Evolutionary conservation across 2,113 vertebrate species (phyloP).

Genomic region (Rhineura floridana): DNA sequence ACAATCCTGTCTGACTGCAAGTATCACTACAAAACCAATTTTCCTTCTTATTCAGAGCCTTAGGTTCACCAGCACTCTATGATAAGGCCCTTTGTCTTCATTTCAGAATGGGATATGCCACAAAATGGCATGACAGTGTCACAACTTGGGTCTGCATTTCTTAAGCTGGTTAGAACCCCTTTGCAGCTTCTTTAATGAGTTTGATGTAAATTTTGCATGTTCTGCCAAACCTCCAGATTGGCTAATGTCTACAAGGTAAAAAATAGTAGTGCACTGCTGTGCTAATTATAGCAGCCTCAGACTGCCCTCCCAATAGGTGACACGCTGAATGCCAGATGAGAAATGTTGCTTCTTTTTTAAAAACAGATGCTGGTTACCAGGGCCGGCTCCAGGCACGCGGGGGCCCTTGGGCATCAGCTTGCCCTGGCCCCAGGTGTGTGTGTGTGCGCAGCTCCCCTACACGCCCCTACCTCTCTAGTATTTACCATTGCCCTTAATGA

Average conservation of each 20-base stretch:
- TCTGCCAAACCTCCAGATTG: conserved; percentile 24
- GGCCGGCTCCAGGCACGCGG: too few relatives aligned
- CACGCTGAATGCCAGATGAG: conserved; percentile 13
- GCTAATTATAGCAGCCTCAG: conserved; percentile 57
- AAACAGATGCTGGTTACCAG: not conserved
- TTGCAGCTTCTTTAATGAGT: not conserved
- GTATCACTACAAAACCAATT: not conserved
- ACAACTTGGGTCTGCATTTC: not conserved
- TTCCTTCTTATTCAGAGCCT: not conserved
- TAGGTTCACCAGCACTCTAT: not conserved
- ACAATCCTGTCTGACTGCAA: not conserved
- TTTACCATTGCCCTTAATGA: too few relatives aligned
- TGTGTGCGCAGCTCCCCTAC: too few relatives aligned
- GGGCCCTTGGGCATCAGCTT: too few relatives aligned
- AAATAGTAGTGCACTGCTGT: conserved; percentile 58
- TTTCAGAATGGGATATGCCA: not conserved
- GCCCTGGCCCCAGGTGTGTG: too few relatives aligned
- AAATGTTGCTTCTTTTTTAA: conserved; percentile 18
- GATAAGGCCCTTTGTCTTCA: not conserved
- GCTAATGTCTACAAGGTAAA: conserved; percentile 22
- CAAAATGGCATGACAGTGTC: not conserved
- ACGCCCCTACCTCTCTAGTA: too few relatives aligned
- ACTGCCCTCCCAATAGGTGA: conserved; percentile 23
- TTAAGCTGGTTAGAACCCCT: not conserved
- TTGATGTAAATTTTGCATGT: not conserved